phyloP scores from a whole-genome alignment of 2,113 vertebrate species.

The Microtus oregoni region DNA sequence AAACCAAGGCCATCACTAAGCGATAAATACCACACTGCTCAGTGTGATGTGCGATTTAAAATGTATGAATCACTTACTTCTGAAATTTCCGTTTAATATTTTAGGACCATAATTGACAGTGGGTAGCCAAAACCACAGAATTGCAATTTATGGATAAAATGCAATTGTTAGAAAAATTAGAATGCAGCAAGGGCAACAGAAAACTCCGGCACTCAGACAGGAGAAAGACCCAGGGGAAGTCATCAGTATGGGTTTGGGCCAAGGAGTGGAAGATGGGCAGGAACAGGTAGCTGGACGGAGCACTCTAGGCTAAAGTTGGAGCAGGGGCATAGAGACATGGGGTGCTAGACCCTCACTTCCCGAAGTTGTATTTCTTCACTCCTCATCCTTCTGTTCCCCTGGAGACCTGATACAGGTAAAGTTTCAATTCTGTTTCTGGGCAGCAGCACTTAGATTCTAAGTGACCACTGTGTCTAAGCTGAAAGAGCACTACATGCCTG shows the following conservation, averaged over 20 bases:
- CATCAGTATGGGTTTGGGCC: neutral
- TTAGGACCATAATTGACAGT: neutral
- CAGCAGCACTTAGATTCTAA: neutral
- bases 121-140: neutral
- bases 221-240: neutral
- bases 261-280: neutral
- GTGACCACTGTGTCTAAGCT: neutral
- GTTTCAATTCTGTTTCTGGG: constrained; percentile 4
- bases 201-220: neutral
- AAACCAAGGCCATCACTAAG: neutral
- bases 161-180: neutral
- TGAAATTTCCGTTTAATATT: neutral
- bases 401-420: constrained; percentile 3
- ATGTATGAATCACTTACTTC: neutral
- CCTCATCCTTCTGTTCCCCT: constrained; percentile 23
- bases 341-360: neutral
- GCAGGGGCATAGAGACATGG: neutral
- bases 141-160: neutral
- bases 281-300: neutral
- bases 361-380: constrained; percentile 27
- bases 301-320: neutral
- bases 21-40: neutral
- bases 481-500: neutral
- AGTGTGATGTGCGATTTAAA: neutral
- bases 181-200: neutral